phyloP scores from a whole-genome alignment of 2,888 invertebrate genomes.

The Aromia moschata region DNA sequence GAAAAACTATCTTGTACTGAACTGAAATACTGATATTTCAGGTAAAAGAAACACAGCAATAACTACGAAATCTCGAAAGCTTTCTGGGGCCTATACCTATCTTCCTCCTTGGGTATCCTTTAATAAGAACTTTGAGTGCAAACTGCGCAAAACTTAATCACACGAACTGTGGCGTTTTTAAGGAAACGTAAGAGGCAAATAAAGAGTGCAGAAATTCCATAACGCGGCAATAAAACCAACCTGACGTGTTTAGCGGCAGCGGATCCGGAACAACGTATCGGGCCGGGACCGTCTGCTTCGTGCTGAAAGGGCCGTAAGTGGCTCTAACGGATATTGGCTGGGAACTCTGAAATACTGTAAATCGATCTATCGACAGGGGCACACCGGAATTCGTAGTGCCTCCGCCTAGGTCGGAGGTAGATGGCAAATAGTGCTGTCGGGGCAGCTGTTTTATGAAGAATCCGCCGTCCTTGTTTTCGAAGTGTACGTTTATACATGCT shows the following conservation, averaged over 20 bases:
- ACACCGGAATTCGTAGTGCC: conserved; percentile 66
- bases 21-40: too few relatives aligned
- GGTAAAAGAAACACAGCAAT: too few relatives aligned
- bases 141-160: too few relatives aligned
- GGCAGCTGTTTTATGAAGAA: conserved; percentile 88
- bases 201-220: conserved; percentile 8
- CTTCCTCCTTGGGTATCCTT: too few relatives aligned
- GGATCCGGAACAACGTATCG: conserved; percentile 88
- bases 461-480: conserved; percentile 90
- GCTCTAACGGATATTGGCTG: conserved; percentile 91
- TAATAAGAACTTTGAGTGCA: too few relatives aligned
- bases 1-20: too few relatives aligned
- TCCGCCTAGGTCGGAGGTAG: conserved; percentile 48
- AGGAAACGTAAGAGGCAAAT: too few relatives aligned
- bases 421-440: conserved; percentile 71
- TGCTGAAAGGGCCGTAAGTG: conserved; percentile 93
- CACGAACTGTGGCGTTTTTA: too few relatives aligned
- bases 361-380: conserved; percentile 84
- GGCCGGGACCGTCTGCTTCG: conserved; percentile 93
- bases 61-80: too few relatives aligned
- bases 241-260: conserved; percentile 63
- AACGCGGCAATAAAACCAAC: conserved; percentile 39
- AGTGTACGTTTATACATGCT: conserved; percentile 85
- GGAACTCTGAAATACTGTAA: conserved; percentile 90
- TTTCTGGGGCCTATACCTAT: too few relatives aligned